Evolutionary conservation across 2,888 invertebrate genomes (phyloP), one percentile per base, ranked within the genome.

Genomic region (Leptinotarsa juncta): DNA sequence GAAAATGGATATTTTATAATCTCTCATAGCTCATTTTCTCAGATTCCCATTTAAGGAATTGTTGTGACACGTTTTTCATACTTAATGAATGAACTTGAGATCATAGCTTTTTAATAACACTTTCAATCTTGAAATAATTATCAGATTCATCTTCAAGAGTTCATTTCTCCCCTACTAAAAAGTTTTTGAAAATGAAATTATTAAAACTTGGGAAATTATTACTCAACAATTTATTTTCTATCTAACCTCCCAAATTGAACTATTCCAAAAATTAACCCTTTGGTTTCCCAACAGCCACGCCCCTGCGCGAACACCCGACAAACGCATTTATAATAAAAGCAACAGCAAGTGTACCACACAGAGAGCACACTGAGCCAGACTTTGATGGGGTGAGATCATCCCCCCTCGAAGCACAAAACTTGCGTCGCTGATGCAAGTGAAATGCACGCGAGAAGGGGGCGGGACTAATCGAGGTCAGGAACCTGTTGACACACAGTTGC

Each of bases 401-500:
- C 48, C 69, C 69, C 20, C 26, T 62, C 62, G n/a, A 62, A 32
- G 42, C 62, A 42, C 62, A 15, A 53, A 20, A 57, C 57, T 69
- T 57, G 49, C 76, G 71, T 73, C 71, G 79, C 69, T 76, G 79
- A 82, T 83, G 84, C 84, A 85, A 81, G 82, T 79, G 84, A 83
- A 84, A 84, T 84, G 85, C 80, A 80, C 69, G 90, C 88, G 89
- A 87, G 81, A 83, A 83, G 82, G 85, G 20, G 85, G 87, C 89
- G 88, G 88, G 86, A 88, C 86, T 82, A 85, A 87, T 89, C 89
- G 89, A 89, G 90, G 90, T 90, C 87, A 88, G 88, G 90, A 90
- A 90, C 90, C 90, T 90, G 87, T 57, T 20, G 26, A 42, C 5
- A 67, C 75, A 72, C 20, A n/a, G 75, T 72, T 75, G 75, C 53